Evolutionary conservation across 2,797 vertebrate genomes (phyloP).

Genomic region (Anguilla obscura): DNA sequence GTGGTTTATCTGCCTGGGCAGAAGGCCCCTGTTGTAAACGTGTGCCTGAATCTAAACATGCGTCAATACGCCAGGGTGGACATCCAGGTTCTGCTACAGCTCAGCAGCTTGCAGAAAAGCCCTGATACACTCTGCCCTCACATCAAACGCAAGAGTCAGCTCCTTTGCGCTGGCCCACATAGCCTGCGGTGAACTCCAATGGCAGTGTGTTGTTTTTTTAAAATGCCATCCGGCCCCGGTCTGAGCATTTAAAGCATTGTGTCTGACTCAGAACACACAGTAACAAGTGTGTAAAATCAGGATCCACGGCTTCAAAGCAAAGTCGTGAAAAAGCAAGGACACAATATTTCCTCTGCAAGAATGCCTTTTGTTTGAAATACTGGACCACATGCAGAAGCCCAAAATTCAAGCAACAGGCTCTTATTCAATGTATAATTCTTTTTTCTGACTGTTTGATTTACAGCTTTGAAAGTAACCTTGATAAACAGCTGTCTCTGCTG

Average conservation of each 20-base stretch:
- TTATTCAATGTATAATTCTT: constrained; percentile 5
- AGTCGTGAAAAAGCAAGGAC: background rate
- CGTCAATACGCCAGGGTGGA: background rate
- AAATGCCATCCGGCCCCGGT: background rate
- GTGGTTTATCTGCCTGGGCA: background rate
- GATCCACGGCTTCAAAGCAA: constrained; percentile 28
- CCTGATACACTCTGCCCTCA: background rate
- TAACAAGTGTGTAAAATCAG: background rate
- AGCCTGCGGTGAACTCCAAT: background rate
- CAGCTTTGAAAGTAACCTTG: background rate
- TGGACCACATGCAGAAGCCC: background rate
- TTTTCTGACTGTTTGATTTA: constrained; percentile 15
- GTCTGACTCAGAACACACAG: background rate
- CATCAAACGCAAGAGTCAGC: background rate
- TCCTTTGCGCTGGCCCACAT: background rate
- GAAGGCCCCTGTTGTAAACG: background rate
- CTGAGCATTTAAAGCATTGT: background rate
- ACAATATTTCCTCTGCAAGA: background rate
- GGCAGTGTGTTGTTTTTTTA: background rate
- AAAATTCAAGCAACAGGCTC: background rate
- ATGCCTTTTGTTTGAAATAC: constrained; percentile 2
- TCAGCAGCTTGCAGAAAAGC: background rate
- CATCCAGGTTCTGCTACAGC: background rate
- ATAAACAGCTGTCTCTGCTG: background rate
- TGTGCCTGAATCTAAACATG: background rate